Percentiles rank a stretch among this genome's conserved stretches.
Conservation (phyloP, 2,888 invertebrate genomes). For the Idaea biselata region DNA sequence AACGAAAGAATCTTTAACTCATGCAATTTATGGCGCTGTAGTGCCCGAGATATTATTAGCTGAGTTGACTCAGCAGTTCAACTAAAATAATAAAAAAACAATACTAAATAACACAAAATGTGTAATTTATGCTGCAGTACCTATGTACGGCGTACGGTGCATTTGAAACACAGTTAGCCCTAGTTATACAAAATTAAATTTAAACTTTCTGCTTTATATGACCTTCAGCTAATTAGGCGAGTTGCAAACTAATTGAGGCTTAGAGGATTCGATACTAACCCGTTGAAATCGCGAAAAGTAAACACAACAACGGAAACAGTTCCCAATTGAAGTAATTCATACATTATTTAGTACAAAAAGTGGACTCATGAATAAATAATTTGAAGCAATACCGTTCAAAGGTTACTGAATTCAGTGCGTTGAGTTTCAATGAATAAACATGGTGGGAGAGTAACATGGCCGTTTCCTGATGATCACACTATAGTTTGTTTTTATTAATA, state of each 20-base stretch:
- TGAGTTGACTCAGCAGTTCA: too few species aligned
- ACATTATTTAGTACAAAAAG: conserved; percentile 32
- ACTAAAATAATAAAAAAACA: too few species aligned
- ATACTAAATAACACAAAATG: too few species aligned
- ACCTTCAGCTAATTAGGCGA: too few species aligned
- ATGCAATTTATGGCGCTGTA: too few species aligned
- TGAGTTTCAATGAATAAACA: conserved; percentile 6
- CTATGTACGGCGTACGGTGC: too few species aligned
- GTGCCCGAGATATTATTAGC: conserved; percentile 1
- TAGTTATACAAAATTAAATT: too few species aligned
- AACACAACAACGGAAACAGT: conserved; percentile 20
- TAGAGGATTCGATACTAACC: not conserved
- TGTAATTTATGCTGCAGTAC: too few species aligned
- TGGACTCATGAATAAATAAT: conserved; percentile 25
- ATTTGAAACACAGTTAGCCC: too few species aligned
- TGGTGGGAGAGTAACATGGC: not conserved
- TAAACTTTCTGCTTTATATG: too few species aligned
- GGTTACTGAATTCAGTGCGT: conserved; percentile 29
- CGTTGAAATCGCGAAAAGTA: not conserved
- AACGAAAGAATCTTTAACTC: too few species aligned
- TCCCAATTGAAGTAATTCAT: conserved; percentile 24
- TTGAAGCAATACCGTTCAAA: conserved; percentile 26
- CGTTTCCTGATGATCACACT: not conserved
- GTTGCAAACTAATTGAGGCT: too few species aligned
- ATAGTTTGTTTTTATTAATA: not conserved